A percentile compares a stretch with the other conserved stretches of the same genome.
Conservation (phyloP, 2,888 invertebrate species). For the Thymelicus acteon region DNA sequence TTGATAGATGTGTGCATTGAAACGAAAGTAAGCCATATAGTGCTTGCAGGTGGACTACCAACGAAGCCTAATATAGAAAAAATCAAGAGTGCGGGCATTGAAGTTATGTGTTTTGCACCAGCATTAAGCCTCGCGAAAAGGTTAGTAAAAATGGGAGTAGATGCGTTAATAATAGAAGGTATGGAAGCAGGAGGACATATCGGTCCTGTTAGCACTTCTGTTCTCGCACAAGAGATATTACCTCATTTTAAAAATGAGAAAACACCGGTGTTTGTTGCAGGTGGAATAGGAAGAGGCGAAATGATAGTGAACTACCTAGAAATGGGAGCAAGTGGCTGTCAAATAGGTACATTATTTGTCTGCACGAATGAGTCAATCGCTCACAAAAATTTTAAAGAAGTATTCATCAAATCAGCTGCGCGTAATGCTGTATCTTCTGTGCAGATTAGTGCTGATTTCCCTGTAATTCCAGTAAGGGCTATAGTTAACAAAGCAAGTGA, state of each 20-base stretch:
- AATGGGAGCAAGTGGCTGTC: constrained; percentile 33
- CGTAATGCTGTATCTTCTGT: constrained; percentile 29
- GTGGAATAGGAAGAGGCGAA: constrained; percentile 32
- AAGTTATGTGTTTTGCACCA: constrained; percentile 32
- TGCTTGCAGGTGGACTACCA: constrained; percentile 28
- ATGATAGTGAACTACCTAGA: constrained; percentile 29
- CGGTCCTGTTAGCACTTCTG: constrained; percentile 23
- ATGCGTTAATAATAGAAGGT: constrained; percentile 31
- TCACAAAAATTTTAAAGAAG: constrained; percentile 29
- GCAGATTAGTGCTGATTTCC: constrained; percentile 30
- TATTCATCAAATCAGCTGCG: constrained; percentile 27
- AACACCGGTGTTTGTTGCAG: constrained; percentile 30
- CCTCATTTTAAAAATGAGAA: constrained; percentile 31
- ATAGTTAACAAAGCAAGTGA: constrained; percentile 30
- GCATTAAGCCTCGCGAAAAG: constrained; percentile 32
- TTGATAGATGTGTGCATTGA: constrained; percentile 31
- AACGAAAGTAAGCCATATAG: constrained; percentile 28
- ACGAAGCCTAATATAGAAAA: constrained; percentile 29
- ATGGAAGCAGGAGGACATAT: constrained; percentile 26
- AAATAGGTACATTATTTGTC: constrained; percentile 32
- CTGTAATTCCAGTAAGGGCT: constrained; percentile 32
- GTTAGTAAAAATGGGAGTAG: constrained; percentile 32
- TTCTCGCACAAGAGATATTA: constrained; percentile 27
- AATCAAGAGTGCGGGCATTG: constrained; percentile 28
- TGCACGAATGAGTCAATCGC: constrained; percentile 31